A percentile compares a stretch with the other conserved stretches of the same genome.
Evolutionary conservation across 1,140 invertebrate genomes (phyloP).

Genomic region (Acromyrmex charruanus): DNA sequence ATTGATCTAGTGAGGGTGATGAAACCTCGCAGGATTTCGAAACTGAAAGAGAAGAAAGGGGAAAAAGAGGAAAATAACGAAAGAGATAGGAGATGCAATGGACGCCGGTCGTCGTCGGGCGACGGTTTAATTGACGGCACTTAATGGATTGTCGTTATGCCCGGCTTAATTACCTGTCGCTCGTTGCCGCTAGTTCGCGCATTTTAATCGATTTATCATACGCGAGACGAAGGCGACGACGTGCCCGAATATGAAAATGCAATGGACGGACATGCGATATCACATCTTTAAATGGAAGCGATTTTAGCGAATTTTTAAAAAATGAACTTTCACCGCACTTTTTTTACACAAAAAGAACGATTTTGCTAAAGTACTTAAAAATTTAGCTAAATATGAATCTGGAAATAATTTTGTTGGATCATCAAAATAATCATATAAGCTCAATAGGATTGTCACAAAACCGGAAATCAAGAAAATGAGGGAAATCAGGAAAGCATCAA

Average conservation of each 20-base stretch:
- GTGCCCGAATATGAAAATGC: constrained; percentile 21
- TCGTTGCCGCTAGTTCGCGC: constrained; percentile 43
- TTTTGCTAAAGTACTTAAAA: too few species aligned
- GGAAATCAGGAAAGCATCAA: too few species aligned
- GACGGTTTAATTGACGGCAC: constrained; percentile 75
- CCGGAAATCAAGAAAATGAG: too few species aligned
- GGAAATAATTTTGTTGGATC: too few species aligned
- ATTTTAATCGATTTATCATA: constrained; percentile 62
- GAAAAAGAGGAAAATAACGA: not conserved
- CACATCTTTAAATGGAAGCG: not conserved
- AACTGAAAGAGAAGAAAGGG: not conserved
- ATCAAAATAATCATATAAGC: too few species aligned
- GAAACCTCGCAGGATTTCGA: constrained; percentile 45
- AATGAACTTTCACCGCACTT: not conserved
- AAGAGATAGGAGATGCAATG: constrained; percentile 20
- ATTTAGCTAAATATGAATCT: too few species aligned
- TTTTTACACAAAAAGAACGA: too few species aligned
- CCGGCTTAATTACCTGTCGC: constrained; percentile 72
- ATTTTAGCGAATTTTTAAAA: not conserved
- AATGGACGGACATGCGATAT: not conserved
- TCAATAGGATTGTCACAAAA: too few species aligned
- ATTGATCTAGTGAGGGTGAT: constrained; percentile 56
- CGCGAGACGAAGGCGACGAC: constrained; percentile 23
- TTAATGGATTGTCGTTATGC: constrained; percentile 66
- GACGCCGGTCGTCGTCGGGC: constrained; percentile 56